Conservation (phyloP, 2,888 invertebrate species). For the Campoplex nolae region DNA sequence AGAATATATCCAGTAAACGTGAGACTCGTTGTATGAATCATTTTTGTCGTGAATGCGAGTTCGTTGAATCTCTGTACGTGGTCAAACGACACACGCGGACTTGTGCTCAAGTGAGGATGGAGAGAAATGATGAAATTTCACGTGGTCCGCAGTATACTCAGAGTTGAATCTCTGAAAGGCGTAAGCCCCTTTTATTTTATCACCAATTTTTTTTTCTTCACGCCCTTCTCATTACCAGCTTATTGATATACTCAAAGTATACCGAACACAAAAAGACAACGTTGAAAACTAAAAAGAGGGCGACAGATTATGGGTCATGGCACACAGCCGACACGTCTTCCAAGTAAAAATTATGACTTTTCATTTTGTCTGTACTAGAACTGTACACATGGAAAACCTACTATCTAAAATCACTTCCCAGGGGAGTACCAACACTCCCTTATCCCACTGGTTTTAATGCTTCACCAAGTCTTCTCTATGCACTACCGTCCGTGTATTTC, state of each 20-base stretch:
- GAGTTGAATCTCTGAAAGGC: neutral
- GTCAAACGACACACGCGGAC: constrained; percentile 22
- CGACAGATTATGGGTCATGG: constrained; percentile 76
- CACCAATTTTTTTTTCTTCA: neutral
- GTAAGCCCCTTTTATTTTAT: neutral
- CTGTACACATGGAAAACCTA: constrained; percentile 36
- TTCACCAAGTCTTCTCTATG: constrained; percentile 22
- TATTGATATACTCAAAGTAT: neutral
- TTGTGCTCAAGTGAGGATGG: constrained; percentile 11
- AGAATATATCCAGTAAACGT: constrained; percentile 20
- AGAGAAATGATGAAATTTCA: constrained; percentile 17
- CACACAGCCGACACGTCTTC: constrained; percentile 75
- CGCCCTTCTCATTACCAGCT: constrained; percentile 1
- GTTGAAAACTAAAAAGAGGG: constrained; percentile 50
- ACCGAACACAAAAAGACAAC: constrained; percentile 21
- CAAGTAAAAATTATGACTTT: constrained; percentile 81
- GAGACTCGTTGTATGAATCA: constrained; percentile 36
- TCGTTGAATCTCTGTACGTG: constrained; percentile 31
- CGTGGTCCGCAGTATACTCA: neutral
- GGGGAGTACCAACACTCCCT: constrained; percentile 37
- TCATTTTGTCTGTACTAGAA: constrained; percentile 76
- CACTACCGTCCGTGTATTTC: constrained; percentile 46
- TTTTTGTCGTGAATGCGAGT: constrained; percentile 28
- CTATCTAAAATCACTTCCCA: constrained; percentile 34
- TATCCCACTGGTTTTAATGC: constrained; percentile 58